Percentiles rank a stretch among this genome's conserved stretches.
These are phyloP conservation scores for cat (Felis catus) DNA, from an alignment of 2,113 vertebrate genomes.

Conservation along the genomic window F.catus_Fca126_mat1.0 CM031421.1:108795001-108795500, in stretches of 20 bases:
- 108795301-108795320: constrained; percentile 95
- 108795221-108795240: fast-evolving
- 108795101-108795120: constrained; percentile 93
- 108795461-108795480: background rate
- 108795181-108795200: constrained; percentile 87
- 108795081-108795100: constrained; percentile 82
- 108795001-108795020: no score
- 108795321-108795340: constrained; percentile 94
- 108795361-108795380: constrained; percentile 91
- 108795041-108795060: background rate
- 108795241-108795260: fast-evolving
- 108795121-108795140: constrained; percentile 90
- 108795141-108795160: constrained; percentile 89
- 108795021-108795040: background rate
- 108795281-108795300: constrained; percentile 76
- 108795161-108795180: constrained; percentile 94
- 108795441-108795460: fast-evolving
- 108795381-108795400: constrained; percentile 96
- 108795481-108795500: background rate
- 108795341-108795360: constrained; percentile 96
- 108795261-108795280: fast-evolving
- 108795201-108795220: fast-evolving
- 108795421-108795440: constrained; percentile 91
- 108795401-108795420: constrained; percentile 93
- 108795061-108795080: background rate